Evolutionary conservation across 2,797 vertebrate genomes (phyloP), one percentile per base, ranked within the genome.

Genomic region (Sciaenops ocellatus): DNA sequence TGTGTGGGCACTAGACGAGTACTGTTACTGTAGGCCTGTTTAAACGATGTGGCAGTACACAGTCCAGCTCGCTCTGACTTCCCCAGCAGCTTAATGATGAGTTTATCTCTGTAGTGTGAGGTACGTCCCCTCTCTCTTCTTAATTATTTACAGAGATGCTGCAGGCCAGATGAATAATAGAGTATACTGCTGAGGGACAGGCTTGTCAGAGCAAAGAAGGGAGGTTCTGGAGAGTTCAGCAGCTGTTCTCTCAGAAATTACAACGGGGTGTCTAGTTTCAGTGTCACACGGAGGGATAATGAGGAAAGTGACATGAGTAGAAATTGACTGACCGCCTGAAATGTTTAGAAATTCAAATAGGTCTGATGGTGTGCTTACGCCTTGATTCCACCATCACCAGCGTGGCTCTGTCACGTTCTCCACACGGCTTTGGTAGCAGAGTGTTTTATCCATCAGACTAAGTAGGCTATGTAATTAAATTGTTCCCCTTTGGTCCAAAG

Each of bases 101-200:
- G 18, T 50, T 46, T 72, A 42, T 54, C 46, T 59, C 42, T 52
- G 47, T 52, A 61, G 66, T 9, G 20, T 55, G 26, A 47, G 38
- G 26, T 42, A 56, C 46, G 54, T 38, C 26, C 20, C 22, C 16
- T 42, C 50, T 28, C 64, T 46, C 28, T 16, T 18, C 68, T 90
- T 69, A 89, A 90, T 90, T 78, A 92, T 91, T 91, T 60, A 92
- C 8, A 60, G 62, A 55, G 72, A 54, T 46, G 64, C 76, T 82
- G 69, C 69, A 61, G 56, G 59, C 24, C 18, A 24, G 18, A 76
- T 87, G 68, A 87, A 89, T 88, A 85, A 89, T 83, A 61, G 67
- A 84, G 69, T 68, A 41, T 52, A 24, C 54, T 18, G 54, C 52
- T 24, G 46, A 60, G 67, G 50, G 57, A 66, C 41, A 66, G 62